phyloP scores from a whole-genome alignment of 2,113 vertebrate species.

The Pluvianellus socialis region DNA sequence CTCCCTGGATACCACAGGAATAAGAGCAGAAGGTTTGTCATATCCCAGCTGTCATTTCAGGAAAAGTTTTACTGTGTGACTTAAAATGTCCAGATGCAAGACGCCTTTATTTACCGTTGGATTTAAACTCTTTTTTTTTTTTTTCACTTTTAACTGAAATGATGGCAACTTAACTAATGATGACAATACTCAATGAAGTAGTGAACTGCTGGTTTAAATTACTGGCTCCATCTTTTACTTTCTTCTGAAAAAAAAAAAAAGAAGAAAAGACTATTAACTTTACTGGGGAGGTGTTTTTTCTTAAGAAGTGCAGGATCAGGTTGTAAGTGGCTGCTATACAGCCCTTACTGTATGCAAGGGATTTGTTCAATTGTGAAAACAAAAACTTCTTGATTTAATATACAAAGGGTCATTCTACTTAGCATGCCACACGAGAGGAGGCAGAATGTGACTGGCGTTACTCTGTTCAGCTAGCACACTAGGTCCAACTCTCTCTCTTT shows the following conservation, averaged over 20 bases:
- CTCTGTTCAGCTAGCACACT: constrained; percentile 19
- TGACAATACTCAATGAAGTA: not conserved
- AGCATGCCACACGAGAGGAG: constrained; percentile 28
- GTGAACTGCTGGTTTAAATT: constrained; percentile 27
- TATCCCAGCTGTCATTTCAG: not conserved
- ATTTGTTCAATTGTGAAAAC: constrained; percentile 55
- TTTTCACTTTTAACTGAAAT: not conserved
- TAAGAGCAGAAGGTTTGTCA: not conserved
- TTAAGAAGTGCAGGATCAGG: not conserved
- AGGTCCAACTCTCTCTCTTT: constrained; percentile 42
- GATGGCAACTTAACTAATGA: constrained; percentile 35
- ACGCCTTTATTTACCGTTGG: not conserved
- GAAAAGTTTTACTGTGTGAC: not conserved
- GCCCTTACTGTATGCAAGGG: constrained; percentile 40
- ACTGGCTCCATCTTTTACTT: not conserved
- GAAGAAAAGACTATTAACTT: not conserved
- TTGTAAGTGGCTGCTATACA: constrained; percentile 14
- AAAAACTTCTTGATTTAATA: constrained; percentile 55
- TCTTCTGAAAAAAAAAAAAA: not conserved
- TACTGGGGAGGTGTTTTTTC: not conserved
- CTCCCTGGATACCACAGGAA: not conserved
- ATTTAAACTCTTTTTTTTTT: not conserved
- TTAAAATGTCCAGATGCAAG: not conserved
- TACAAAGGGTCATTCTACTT: constrained; percentile 56
- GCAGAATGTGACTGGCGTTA: constrained; percentile 17